phyloP scores from a whole-genome alignment of 2,113 vertebrate genomes.

The Sminthopsis crassicaudata region DNA sequence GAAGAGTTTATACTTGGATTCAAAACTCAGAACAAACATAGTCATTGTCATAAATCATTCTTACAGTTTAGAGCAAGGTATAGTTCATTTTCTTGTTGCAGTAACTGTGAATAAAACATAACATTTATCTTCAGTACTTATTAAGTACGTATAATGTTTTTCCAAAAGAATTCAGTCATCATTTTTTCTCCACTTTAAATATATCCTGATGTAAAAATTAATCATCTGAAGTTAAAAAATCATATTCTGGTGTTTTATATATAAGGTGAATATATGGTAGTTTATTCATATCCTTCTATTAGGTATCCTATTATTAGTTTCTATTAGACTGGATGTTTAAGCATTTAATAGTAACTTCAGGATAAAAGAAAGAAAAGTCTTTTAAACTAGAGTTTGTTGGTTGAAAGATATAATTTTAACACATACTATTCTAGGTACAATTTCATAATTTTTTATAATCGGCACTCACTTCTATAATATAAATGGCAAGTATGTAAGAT shows the following conservation, averaged over 20 bases:
- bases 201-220: background rate
- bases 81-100: too few species aligned
- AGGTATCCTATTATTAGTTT: background rate
- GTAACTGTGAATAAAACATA: background rate
- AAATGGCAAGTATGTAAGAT: background rate
- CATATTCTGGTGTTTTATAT: background rate
- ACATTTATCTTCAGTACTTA: background rate
- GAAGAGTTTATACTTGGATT: background rate
- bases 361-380: background rate
- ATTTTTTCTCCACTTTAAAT: background rate
- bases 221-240: background rate
- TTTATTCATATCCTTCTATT: background rate
- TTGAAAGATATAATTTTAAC: background rate
- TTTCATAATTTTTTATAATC: background rate
- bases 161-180: background rate
- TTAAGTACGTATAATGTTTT: background rate
- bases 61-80: background rate
- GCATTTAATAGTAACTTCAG: background rate
- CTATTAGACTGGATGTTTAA: background rate
- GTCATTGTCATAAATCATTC: background rate
- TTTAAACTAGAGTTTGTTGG: background rate
- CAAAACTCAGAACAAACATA: background rate
- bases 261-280: background rate
- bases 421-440: background rate
- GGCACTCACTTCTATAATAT: background rate